Percentiles rank a stretch among this genome's conserved stretches.
Conservation (phyloP, 1,140 invertebrate species). For the Drosophila asahinai region DNA sequence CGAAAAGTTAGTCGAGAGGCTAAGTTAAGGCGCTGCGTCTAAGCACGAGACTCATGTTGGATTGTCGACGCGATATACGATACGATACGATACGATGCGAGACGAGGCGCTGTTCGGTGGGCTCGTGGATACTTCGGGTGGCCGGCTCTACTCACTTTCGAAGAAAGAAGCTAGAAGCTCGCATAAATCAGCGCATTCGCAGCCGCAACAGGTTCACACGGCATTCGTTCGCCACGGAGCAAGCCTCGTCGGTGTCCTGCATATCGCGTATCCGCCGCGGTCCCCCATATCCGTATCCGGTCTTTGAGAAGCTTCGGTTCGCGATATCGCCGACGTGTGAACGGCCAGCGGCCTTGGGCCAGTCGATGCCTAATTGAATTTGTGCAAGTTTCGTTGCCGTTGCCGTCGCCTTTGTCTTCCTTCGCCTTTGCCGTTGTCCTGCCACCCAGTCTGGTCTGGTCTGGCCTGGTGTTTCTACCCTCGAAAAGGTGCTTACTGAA, state of each 20-base stretch:
- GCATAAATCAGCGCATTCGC: slow-evolving; percentile 74
- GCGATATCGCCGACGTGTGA: slow-evolving; percentile 14
- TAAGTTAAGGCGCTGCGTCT: slow-evolving; percentile 44
- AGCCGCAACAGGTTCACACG: slow-evolving; percentile 78
- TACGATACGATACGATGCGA: slow-evolving; percentile 36
- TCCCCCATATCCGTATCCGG: slow-evolving; percentile 8
- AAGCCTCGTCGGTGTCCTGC: slow-evolving; percentile 53
- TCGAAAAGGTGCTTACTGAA: slow-evolving; percentile 59
- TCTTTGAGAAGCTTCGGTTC: background rate
- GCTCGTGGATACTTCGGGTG: slow-evolving; percentile 30
- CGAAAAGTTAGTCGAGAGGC: slow-evolving; percentile 1
- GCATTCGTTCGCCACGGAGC: slow-evolving; percentile 75
- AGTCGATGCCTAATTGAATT: slow-evolving; percentile 68
- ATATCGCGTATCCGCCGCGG: slow-evolving; percentile 28
- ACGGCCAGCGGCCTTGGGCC: slow-evolving; percentile 19
- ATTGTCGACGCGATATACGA: slow-evolving; percentile 51
- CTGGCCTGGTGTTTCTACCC: slow-evolving; percentile 3
- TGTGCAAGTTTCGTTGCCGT: slow-evolving; percentile 33
- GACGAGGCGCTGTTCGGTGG: slow-evolving; percentile 29
- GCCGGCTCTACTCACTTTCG: slow-evolving; percentile 30
- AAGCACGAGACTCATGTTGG: slow-evolving; percentile 78
- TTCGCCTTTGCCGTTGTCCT: slow-evolving; percentile 18
- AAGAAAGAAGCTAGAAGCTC: slow-evolving; percentile 50
- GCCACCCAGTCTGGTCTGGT: slow-evolving; percentile 17
- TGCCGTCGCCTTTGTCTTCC: slow-evolving; percentile 1